Evolutionary conservation across 2,113 vertebrate species (phyloP).

Genomic region (Chamaea fasciata): DNA sequence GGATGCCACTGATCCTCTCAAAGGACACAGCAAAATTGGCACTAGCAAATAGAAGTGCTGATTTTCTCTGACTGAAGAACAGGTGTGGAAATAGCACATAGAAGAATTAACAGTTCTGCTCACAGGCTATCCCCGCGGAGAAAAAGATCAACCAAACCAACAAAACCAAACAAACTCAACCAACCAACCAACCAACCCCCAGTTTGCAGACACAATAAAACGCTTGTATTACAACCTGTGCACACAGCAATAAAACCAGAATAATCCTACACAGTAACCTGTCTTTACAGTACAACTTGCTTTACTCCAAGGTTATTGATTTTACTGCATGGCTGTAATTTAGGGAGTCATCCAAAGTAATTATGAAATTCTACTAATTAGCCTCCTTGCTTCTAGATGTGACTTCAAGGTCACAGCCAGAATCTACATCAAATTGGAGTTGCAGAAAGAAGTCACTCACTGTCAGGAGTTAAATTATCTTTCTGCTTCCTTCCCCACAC

Average conservation of each 20-base stretch:
- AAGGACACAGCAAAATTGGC: not conserved
- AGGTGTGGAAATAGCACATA: accelerated
- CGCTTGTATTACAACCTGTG: not conserved
- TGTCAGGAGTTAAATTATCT: conserved; percentile 1
- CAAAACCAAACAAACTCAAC: not conserved
- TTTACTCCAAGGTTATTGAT: not conserved
- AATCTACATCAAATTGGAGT: not conserved
- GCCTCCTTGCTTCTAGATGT: not conserved
- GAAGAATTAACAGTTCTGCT: not conserved
- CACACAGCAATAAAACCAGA: not conserved
- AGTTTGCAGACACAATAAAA: not conserved
- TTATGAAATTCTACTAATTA: not conserved
- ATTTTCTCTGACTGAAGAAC: not conserved
- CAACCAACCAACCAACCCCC: not conserved
- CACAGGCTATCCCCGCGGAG: not conserved
- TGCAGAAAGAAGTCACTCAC: not conserved
- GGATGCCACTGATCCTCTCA: not conserved
- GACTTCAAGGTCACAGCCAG: conserved; percentile 29
- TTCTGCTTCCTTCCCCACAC: not conserved
- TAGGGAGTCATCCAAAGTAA: not conserved
- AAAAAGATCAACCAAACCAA: not conserved
- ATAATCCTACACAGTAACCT: not conserved
- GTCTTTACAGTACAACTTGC: not conserved
- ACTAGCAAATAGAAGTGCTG: not conserved
- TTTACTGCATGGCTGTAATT: not conserved